These are phyloP conservation scores for Dugesia japonica DNA, from an alignment of 2,888 invertebrate species.

Conservation along the genomic window DNA sequence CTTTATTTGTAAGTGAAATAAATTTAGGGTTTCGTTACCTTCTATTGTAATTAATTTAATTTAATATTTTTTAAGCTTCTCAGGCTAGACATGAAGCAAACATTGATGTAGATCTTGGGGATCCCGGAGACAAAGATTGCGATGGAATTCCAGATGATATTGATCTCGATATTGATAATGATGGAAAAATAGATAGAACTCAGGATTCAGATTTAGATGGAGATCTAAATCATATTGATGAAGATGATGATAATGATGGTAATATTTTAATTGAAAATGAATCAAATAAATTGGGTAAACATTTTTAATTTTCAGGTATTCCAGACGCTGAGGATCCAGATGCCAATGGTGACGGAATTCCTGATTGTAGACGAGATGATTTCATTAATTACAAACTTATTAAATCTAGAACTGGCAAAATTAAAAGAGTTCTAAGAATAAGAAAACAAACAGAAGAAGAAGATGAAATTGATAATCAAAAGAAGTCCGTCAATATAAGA, in stretches of 20 bases:
- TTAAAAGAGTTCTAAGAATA: constrained; percentile 33
- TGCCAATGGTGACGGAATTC: constrained; percentile 43
- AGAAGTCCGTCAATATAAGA: constrained; percentile 26
- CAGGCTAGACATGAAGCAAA: constrained; percentile 34
- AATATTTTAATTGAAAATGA: background rate
- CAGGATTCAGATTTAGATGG: constrained; percentile 36
- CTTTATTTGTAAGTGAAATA: no score
- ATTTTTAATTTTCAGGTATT: constrained; percentile 40
- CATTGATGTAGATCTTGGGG: constrained; percentile 33
- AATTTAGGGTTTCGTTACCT: no score
- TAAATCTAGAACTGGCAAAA: constrained; percentile 29
- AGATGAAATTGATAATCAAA: constrained; percentile 7
- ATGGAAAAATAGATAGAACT: constrained; percentile 38
- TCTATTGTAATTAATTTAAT: no score
- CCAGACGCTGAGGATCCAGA: constrained; percentile 40
- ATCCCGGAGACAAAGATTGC: constrained; percentile 35
- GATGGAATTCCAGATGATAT: constrained; percentile 36
- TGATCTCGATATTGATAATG: constrained; percentile 37
- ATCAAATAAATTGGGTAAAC: background rate
- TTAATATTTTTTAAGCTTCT: constrained; percentile 29
- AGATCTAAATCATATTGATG: constrained; percentile 37
- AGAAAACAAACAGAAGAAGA: constrained; percentile 33
- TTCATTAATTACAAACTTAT: constrained; percentile 34
- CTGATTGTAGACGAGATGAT: constrained; percentile 37
- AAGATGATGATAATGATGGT: constrained; percentile 36